Conservation (phyloP, 2,113 vertebrate species). For the Danionella cerebrum region DNA sequence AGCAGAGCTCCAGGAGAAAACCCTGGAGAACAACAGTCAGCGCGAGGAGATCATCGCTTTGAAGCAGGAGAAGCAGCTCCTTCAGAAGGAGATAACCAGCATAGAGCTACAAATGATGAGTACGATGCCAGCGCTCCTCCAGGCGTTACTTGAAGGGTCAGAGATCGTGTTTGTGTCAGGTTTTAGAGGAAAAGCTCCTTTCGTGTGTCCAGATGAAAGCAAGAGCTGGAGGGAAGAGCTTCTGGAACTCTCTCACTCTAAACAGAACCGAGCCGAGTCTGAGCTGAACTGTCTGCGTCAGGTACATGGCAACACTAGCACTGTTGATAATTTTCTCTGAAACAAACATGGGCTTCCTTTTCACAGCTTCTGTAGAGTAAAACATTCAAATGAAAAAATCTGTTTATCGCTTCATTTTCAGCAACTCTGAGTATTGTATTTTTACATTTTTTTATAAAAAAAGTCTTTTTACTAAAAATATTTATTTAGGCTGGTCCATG, state of each 20-base stretch:
- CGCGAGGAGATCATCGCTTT: constrained; percentile 78
- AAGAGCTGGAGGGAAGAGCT: constrained; percentile 75
- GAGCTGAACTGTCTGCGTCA: constrained; percentile 71
- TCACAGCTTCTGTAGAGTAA: too few relatives aligned
- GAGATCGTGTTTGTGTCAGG: too few relatives aligned
- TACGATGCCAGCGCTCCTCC: neutral
- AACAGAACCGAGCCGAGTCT: constrained; percentile 67
- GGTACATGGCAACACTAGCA: too few relatives aligned
- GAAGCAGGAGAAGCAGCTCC: constrained; percentile 71
- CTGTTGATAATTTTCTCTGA: too few relatives aligned
- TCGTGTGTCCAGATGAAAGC: constrained; percentile 65
- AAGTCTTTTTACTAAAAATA: too few relatives aligned
- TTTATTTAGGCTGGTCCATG: too few relatives aligned
- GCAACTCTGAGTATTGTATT: too few relatives aligned
- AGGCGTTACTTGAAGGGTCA: too few relatives aligned
- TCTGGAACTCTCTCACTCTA: constrained; percentile 72
- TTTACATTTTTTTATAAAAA: too few relatives aligned
- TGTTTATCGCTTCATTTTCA: too few relatives aligned
- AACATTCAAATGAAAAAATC: too few relatives aligned
- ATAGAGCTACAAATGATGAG: neutral
- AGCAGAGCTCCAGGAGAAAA: constrained; percentile 77
- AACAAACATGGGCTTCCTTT: too few relatives aligned
- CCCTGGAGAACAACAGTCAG: constrained; percentile 71
- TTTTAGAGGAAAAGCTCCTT: neutral
- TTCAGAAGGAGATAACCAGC: constrained; percentile 64